phyloP scores from a whole-genome alignment of 2,888 invertebrate genomes.

The Phytoseiulus persimilis region DNA sequence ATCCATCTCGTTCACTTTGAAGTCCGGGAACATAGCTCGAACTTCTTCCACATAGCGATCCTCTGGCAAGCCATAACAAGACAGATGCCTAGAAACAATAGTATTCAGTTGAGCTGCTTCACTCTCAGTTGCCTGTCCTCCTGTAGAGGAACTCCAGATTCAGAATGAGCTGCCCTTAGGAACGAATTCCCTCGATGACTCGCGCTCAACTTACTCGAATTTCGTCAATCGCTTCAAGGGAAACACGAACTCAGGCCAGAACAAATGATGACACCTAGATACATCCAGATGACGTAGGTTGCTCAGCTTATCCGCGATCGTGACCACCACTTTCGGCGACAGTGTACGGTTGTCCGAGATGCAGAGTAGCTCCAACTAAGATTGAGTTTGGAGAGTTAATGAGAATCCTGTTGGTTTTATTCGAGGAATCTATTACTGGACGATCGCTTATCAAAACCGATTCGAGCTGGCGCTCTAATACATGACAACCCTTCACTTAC shows the following conservation, averaged over 20 bases:
- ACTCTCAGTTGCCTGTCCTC: too few species aligned
- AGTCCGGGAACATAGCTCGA: neutral
- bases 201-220: neutral
- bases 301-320: neutral
- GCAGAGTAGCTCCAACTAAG: slow-evolving; percentile 12
- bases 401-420: neutral
- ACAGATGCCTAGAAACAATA: neutral
- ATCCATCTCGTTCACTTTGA: neutral
- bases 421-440: neutral
- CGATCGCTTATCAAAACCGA: neutral
- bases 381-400: neutral
- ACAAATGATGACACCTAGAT: slow-evolving; percentile 6
- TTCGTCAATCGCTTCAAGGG: slow-evolving; percentile 18
- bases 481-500: neutral
- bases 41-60: neutral
- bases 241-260: neutral
- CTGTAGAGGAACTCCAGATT: too few species aligned
- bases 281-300: slow-evolving; percentile 19
- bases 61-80: slow-evolving; percentile 17
- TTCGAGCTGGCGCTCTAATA: neutral
- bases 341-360: slow-evolving; percentile 19
- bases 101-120: too few species aligned
- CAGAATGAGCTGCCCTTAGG: too few species aligned
- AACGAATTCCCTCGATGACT: neutral
- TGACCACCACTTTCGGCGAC: neutral